phyloP scores from a whole-genome alignment of 2,888 invertebrate genomes.

The Ectemnius cavifrons region DNA sequence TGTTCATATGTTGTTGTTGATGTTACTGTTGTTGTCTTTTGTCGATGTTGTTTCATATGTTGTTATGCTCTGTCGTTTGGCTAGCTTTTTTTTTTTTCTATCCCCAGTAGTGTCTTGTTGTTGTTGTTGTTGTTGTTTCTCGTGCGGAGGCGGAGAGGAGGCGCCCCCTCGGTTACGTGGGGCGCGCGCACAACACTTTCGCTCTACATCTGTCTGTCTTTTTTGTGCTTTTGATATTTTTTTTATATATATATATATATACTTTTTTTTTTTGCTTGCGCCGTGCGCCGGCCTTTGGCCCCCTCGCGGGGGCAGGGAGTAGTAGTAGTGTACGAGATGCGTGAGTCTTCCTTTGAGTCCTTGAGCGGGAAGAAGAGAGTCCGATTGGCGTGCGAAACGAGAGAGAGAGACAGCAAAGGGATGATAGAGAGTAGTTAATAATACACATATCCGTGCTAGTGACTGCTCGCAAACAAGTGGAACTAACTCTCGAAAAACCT shows the following conservation, averaged over 20 bases:
- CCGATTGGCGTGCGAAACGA: not conserved
- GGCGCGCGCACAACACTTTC: no score
- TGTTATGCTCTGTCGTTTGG: constrained; percentile 20
- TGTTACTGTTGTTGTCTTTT: constrained; percentile 10
- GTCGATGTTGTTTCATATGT: constrained; percentile 24
- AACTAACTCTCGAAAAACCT: constrained; percentile 9
- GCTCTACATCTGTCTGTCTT: constrained; percentile 24
- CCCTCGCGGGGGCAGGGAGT: constrained; percentile 39
- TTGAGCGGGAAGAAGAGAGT: no score
- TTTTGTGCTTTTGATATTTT: not conserved
- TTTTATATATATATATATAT: no score
- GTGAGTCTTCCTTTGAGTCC: constrained; percentile 51
- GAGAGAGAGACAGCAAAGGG: constrained; percentile 15
- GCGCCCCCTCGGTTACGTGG: no score
- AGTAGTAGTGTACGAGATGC: constrained; percentile 39
- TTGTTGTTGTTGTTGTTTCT: constrained; percentile 1
- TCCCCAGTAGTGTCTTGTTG: not conserved
- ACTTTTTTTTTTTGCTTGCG: not conserved
- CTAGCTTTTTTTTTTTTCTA: not conserved
- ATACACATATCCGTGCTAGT: not conserved
- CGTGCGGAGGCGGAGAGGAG: not conserved
- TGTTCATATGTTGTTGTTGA: constrained; percentile 31
- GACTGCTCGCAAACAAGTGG: not conserved
- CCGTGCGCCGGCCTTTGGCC: constrained; percentile 19
- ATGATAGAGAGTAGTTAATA: constrained; percentile 8